Base-by-base conservation (phyloP, 1,140 invertebrate genomes). In the Glossosoma conforme region DNA sequence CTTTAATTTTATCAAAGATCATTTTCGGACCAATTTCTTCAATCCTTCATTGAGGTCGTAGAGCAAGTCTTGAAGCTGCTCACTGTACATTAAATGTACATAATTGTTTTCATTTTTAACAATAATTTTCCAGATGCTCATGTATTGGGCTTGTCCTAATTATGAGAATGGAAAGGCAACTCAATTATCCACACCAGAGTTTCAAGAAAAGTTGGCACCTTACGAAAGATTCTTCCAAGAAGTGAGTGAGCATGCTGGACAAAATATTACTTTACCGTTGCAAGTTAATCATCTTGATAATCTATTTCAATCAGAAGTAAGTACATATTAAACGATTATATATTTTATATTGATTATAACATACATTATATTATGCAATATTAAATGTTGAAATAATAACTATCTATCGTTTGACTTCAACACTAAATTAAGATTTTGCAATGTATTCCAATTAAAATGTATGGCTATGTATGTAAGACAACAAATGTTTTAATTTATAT, bases 241-340 rank as follows among this genome's bases (percentile, higher is more conserved):
- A 4, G 49, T 78, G 15, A 67, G 62, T 1, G 14, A 55, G 15
- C 61, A 67, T 38, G 70, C 70, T 6, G 68, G 65, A 13, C 67
- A 60, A 10, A 66, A 68, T 11, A 67, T 77, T 9, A 61, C 65
- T 0, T 70, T 60, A 11, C 49, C 70, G 1, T 64, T 67, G 18
- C 69, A 77, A 17, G 62, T 76, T 11, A 76, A 72, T 45, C 68
- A 61, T 40, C 49, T 78, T 2, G 76, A 77, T 51, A 75, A 77
- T 33, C 61, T 72, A 35, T 69, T 78, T 20, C 67, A 69, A 60
- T 64, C 76, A 5, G 64, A 76, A 60, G 71, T 74, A 59, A 52
- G 59, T 63, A 49, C 6, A 28, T 28, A 8, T 8, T 8, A 8
- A 28, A 28, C 6, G n/a, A 28, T 8, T 28, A n/a, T n/a, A n/a